Conservation (phyloP, 1,140 invertebrate genomes). For the Cydia fagiglandana region DNA sequence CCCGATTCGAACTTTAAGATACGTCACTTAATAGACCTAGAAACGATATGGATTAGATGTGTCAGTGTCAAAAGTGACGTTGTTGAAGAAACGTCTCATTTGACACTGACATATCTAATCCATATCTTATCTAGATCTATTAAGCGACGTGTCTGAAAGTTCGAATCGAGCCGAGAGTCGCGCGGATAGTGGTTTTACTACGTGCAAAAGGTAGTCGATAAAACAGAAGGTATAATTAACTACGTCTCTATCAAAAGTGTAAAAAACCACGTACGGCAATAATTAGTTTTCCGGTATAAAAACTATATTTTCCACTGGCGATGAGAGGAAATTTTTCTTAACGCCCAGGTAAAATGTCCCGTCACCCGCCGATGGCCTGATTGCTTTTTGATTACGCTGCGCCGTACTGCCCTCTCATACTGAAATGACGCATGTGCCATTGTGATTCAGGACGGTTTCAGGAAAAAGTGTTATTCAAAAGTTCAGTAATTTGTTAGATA, state of each 20-base stretch:
- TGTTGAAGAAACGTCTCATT: too few relatives aligned
- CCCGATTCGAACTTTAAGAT: too few relatives aligned
- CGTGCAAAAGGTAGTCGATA: background rate
- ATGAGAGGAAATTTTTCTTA: slow-evolving; percentile 19
- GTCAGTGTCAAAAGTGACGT: too few relatives aligned
- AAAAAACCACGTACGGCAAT: slow-evolving; percentile 1
- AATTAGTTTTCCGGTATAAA: slow-evolving; percentile 11
- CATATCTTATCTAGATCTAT: too few relatives aligned
- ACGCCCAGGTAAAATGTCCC: slow-evolving; percentile 41
- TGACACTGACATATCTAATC: too few relatives aligned
- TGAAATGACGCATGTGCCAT: background rate
- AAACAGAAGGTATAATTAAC: background rate
- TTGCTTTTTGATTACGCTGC: slow-evolving; percentile 47
- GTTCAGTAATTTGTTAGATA: too few relatives aligned
- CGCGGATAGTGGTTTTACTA: too few relatives aligned
- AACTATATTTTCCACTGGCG: slow-evolving; percentile 24
- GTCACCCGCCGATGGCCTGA: slow-evolving; percentile 31
- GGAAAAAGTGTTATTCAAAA: background rate
- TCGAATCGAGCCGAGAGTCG: too few relatives aligned
- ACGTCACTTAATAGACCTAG: too few relatives aligned
- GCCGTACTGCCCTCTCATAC: background rate
- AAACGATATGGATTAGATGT: too few relatives aligned
- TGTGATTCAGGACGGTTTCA: background rate
- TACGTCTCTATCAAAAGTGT: background rate
- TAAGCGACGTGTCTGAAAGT: too few relatives aligned